Percentiles rank a stretch among this genome's conserved stretches.
Evolutionary conservation across 2,888 invertebrate genomes (phyloP).

Genomic region (Cheiracanthium punctorium): DNA sequence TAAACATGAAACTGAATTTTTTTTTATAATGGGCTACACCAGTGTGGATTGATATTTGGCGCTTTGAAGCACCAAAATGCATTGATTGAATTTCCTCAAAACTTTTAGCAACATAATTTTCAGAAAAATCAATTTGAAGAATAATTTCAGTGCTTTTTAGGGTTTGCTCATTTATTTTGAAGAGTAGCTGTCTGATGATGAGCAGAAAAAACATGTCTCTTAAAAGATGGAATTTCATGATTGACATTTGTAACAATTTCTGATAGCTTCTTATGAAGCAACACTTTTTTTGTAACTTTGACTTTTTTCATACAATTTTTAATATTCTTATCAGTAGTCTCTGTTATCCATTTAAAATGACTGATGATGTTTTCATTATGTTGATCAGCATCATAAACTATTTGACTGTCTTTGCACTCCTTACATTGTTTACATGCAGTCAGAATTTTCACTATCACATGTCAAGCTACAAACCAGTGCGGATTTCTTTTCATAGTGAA

Average conservation of each 20-base stretch:
- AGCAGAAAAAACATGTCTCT: neutral
- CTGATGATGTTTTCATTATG: neutral
- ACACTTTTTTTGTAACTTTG: neutral
- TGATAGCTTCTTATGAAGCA: neutral
- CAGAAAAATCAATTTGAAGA: neutral
- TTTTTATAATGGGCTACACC: neutral
- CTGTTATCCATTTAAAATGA: constrained; percentile 3
- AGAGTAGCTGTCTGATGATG: neutral
- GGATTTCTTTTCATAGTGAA: neutral
- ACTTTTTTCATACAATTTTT: neutral
- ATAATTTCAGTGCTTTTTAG: neutral
- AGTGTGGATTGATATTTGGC: neutral
- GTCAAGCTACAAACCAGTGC: neutral
- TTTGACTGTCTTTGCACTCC: neutral
- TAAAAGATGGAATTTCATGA: neutral
- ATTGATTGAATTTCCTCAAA: neutral
- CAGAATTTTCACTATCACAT: neutral
- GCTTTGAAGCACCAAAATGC: constrained; percentile 5
- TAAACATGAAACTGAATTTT: neutral
- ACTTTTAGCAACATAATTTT: neutral
- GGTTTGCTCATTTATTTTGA: neutral
- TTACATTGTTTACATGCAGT: neutral
- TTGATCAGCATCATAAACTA: neutral
- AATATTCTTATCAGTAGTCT: neutral
- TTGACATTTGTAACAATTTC: neutral